phyloP scores from a whole-genome alignment of 2,888 invertebrate species.

The Dryobota labecula region DNA sequence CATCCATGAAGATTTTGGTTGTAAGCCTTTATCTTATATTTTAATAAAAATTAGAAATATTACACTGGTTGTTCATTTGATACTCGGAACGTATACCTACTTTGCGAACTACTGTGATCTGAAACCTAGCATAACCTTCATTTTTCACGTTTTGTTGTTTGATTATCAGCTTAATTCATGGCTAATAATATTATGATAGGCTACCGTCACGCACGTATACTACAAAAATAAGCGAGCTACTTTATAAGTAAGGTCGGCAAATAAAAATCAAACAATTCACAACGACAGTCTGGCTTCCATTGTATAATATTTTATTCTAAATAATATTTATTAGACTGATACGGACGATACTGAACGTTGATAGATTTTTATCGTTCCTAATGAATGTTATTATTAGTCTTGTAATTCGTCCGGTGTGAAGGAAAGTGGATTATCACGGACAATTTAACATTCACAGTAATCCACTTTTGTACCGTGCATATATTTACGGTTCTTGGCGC shows the following conservation, averaged over 20 bases:
- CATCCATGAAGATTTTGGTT: no score
- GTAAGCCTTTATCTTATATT: no score
- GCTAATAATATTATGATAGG: slow-evolving; percentile 3
- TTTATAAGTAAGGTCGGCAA: slow-evolving; percentile 8
- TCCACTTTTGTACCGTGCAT: slow-evolving; percentile 25
- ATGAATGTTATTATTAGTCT: slow-evolving; percentile 1
- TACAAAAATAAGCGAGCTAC: not conserved
- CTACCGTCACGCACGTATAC: not conserved
- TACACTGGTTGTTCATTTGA: no score
- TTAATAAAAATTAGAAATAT: no score
- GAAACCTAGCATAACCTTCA: no score
- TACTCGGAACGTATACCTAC: no score
- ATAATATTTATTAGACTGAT: slow-evolving; percentile 3
- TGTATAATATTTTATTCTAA: slow-evolving; percentile 10
- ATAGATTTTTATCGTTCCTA: slow-evolving; percentile 4
- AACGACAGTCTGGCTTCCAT: not conserved
- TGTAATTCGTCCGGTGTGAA: slow-evolving; percentile 4
- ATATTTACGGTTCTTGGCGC: slow-evolving; percentile 34
- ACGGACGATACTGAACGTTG: not conserved
- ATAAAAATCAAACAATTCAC: not conserved
- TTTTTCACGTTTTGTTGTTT: not conserved
- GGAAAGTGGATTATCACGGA: slow-evolving; percentile 46
- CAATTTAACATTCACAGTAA: slow-evolving; percentile 39
- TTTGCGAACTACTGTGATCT: no score
- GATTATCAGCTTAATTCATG: not conserved